A percentile compares a stretch with the other conserved stretches of the same genome.
Evolutionary conservation across 2,113 vertebrate species (phyloP).

Genomic region (Aegypius monachus): DNA sequence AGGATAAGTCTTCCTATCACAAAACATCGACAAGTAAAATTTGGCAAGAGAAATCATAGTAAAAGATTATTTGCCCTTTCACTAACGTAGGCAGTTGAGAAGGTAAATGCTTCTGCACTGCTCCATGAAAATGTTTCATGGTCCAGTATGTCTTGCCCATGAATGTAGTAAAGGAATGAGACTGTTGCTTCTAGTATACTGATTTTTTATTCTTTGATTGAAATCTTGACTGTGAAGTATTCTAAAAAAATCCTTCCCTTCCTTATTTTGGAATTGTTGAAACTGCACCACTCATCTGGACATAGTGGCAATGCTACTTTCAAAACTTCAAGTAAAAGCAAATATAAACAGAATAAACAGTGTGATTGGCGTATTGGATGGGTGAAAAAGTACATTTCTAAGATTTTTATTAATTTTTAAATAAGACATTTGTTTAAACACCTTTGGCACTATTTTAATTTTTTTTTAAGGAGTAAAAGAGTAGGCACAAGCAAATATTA

Average conservation of each 20-base stretch:
- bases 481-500: not conserved
- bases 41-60: not conserved
- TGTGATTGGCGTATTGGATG: not conserved
- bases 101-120: not conserved
- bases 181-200: not conserved
- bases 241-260: not conserved
- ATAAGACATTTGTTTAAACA: not conserved
- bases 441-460: not conserved
- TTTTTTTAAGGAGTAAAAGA: not conserved
- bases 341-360: not conserved
- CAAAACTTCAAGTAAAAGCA: not conserved
- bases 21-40: not conserved
- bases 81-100: not conserved
- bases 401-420: not conserved
- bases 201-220: not conserved
- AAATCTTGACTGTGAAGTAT: not conserved
- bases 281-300: not conserved
- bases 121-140: not conserved
- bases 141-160: not conserved
- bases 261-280: not conserved
- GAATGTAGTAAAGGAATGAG: not conserved
- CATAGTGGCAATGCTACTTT: not conserved
- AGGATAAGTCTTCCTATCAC: not conserved
- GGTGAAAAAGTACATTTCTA: not conserved
- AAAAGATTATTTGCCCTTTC: not conserved